Conservation (phyloP, 2,888 invertebrate species). For the Drosophila formosana region DNA sequence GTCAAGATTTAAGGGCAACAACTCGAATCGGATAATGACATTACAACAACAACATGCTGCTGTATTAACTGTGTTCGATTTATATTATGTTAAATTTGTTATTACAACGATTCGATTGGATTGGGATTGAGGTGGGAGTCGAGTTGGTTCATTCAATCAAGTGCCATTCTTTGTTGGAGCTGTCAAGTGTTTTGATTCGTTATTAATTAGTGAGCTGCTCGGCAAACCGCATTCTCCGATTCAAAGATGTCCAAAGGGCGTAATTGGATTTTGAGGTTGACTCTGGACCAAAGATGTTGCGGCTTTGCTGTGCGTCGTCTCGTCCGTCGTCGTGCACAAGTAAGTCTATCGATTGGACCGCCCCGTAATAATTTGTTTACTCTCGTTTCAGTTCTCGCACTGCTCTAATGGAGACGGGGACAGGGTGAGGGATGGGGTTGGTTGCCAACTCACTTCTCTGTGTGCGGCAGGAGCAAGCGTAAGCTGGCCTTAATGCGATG, state of each 20-base stretch:
- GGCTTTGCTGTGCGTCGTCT: neutral
- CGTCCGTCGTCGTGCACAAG: neutral
- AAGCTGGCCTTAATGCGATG: conserved; percentile 47
- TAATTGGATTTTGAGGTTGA: conserved; percentile 65
- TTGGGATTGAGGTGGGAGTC: neutral
- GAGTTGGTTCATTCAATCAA: neutral
- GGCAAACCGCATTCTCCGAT: conserved; percentile 4
- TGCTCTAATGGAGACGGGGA: neutral
- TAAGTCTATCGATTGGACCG: conserved; percentile 30
- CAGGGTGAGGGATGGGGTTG: neutral
- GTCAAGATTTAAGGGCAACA: neutral
- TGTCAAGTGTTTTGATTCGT: conserved; percentile 40
- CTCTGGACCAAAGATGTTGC: neutral
- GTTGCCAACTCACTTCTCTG: neutral
- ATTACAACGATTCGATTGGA: neutral
- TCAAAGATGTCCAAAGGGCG: conserved; percentile 24
- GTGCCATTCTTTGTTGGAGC: conserved; percentile 6
- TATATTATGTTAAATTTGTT: neutral
- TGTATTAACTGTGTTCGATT: neutral
- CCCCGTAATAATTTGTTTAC: conserved; percentile 56
- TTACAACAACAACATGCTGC: neutral
- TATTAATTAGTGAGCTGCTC: conserved; percentile 46
- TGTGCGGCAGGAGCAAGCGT: conserved; percentile 25
- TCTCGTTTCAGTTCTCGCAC: conserved; percentile 30
- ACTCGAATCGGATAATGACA: neutral